Evolutionary conservation across 53 echinoderm and acorn worm genomes (phyloP), one percentile per base, ranked within the genome.

Genomic region (Glandiceps talaboti): DNA sequence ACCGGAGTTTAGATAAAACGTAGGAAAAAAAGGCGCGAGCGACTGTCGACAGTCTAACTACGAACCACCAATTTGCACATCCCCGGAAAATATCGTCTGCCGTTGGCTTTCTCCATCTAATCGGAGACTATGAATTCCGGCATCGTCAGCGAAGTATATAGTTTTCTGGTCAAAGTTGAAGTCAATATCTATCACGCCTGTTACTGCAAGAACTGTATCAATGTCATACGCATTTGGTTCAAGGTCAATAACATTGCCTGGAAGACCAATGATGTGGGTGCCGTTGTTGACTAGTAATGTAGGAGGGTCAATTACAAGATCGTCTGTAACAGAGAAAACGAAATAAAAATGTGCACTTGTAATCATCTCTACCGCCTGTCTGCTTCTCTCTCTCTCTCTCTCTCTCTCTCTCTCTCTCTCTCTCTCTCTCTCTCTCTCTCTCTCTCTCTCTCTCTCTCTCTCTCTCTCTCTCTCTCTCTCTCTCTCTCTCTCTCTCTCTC

Each of bases 341-440:
- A 45, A 6, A 45, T 45, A 45, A 45, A 45, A n/a, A n/a, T n/a
- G n/a, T n/a, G n/a, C n/a, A n/a, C n/a, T n/a, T n/a, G n/a, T n/a
- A n/a, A n/a, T n/a, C n/a, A n/a, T n/a, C n/a, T n/a, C n/a, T n/a
- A n/a, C n/a, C n/a, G n/a, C n/a, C 64, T 6, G 6, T 45, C 64
- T 45, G 6, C 20, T 20, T 45, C 64, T 45, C 64, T 45, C 64
- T 45, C 64, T 45, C 64, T 45, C 64, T 45, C 64, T 45, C 64
- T 45, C 64, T 45, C 64, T 45, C 64, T 45, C 64, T 45, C 64
- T 45, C 64, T 45, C 64, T 45, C 64, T 45, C 64, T 45, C 64
- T 45, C 64, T 45, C 64, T 45, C 64, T 45, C 64, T 45, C 64
- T 45, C 64, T 45, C 64, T 45, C 64, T 45, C 64, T 45, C 64